These are phyloP conservation scores for Sebastes vulpes DNA, from an alignment of 2,797 vertebrate genomes.

Conservation along the genomic window DNA sequence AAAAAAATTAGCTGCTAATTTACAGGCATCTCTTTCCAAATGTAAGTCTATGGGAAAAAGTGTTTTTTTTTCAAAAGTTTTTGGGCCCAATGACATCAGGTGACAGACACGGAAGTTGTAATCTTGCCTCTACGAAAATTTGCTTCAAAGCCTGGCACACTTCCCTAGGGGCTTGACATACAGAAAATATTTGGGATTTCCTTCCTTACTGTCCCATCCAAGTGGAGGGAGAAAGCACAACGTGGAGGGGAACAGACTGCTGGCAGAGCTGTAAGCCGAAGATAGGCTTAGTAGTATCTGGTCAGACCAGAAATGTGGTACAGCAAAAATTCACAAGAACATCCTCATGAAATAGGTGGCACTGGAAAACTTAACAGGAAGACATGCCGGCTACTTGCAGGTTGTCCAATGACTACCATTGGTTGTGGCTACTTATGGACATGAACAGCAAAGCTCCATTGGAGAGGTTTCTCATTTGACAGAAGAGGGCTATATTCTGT, in stretches of 20 bases:
- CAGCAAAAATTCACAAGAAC: neutral
- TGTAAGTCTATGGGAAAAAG: too few species aligned
- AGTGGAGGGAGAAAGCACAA: neutral
- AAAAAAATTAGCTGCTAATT: accelerated
- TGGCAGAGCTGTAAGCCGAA: neutral
- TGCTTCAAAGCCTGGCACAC: too few species aligned
- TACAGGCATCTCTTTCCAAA: too few species aligned
- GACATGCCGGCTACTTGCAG: neutral
- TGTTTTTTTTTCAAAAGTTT: too few species aligned
- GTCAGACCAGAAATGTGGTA: neutral
- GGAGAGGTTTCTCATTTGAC: neutral
- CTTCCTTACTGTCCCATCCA: neutral
- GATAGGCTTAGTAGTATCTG: neutral
- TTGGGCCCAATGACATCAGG: too few species aligned
- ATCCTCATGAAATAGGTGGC: neutral
- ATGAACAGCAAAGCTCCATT: neutral
- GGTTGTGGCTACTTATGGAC: neutral
- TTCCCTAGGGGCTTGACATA: neutral
- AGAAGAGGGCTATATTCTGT: neutral
- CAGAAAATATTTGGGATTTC: neutral
- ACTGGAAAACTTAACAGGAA: neutral
- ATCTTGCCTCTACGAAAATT: too few species aligned
- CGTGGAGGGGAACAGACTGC: neutral
- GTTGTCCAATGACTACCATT: neutral
- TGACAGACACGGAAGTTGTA: too few species aligned